phyloP scores from a whole-genome alignment of 2,113 vertebrate genomes.

The Petrocephalus microphthalmus region DNA sequence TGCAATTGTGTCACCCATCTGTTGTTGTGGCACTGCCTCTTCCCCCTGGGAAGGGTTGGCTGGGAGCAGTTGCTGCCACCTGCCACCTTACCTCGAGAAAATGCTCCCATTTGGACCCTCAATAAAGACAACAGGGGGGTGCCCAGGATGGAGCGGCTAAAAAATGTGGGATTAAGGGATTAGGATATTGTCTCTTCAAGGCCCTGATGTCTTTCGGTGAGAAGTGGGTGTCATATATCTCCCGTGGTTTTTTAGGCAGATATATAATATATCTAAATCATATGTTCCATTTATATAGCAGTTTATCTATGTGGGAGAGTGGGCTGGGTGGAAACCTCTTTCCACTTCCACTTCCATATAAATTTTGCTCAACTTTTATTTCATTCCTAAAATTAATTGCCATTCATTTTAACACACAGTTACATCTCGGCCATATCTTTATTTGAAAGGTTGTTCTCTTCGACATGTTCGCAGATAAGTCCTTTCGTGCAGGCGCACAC shows the following conservation, averaged over 20 bases:
- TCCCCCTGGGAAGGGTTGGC: conserved; percentile 32
- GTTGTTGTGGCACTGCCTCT: conserved; percentile 37
- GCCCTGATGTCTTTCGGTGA: conserved; percentile 30
- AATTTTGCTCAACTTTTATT: neutral
- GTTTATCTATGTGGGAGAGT: neutral
- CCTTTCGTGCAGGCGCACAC: neutral
- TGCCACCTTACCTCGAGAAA: conserved; percentile 38
- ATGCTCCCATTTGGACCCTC: conserved; percentile 37
- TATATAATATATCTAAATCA: neutral
- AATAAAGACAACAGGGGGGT: conserved; percentile 35
- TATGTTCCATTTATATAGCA: neutral
- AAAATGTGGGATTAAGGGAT: conserved; percentile 37
- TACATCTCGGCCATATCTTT: neutral
- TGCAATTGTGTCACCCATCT: conserved; percentile 44
- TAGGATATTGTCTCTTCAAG: conserved; percentile 34
- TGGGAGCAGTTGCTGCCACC: conserved; percentile 43
- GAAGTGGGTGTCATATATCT: neutral
- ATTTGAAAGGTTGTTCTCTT: neutral
- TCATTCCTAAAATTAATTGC: neutral
- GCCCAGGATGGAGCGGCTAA: conserved; percentile 36
- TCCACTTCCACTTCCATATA: neutral
- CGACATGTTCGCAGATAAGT: neutral
- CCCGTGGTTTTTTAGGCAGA: neutral
- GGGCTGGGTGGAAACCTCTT: neutral
- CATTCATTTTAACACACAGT: neutral